Percentiles rank a stretch among this genome's conserved stretches.
Evolutionary conservation across 2,888 invertebrate species (phyloP).

Genomic region (Resseliella maxima): DNA sequence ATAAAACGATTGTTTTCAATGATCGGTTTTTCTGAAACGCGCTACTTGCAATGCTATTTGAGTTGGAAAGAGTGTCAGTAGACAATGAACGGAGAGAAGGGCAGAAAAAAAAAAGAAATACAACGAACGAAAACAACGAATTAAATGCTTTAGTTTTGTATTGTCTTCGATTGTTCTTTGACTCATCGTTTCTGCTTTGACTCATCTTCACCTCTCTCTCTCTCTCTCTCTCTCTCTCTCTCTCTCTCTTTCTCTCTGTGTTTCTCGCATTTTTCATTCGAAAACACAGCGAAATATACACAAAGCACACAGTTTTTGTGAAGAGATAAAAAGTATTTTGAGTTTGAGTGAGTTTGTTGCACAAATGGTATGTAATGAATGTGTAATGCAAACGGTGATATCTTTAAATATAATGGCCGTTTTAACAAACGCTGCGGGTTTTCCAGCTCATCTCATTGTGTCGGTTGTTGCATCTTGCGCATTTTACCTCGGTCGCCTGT

Average conservation of each 20-base stretch:
- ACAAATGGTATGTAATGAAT: conserved; percentile 1
- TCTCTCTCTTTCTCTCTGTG: neutral
- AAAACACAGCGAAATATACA: neutral
- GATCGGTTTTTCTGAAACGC: conserved; percentile 30
- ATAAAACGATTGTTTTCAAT: conserved; percentile 37
- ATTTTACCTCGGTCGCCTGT: neutral
- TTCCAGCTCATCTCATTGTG: neutral
- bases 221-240: neutral
- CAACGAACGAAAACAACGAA: conserved; percentile 3
- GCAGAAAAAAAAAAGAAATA: neutral
- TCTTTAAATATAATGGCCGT: neutral
- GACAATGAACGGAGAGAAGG: neutral
- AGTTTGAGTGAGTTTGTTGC: neutral
- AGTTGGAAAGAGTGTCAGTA: conserved; percentile 23
- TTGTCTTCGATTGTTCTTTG: neutral
- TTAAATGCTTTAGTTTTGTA: neutral
- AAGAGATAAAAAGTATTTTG: neutral
- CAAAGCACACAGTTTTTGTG: neutral
- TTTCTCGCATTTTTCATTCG: no score
- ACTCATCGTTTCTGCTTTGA: neutral
- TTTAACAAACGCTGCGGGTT: conserved; percentile 27
- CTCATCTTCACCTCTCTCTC: neutral
- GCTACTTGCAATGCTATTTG: conserved; percentile 13
- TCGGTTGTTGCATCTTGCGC: conserved; percentile 10
- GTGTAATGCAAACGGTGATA: neutral